Conservation (phyloP, 2,113 vertebrate species). For the Mustelus asterias region DNA sequence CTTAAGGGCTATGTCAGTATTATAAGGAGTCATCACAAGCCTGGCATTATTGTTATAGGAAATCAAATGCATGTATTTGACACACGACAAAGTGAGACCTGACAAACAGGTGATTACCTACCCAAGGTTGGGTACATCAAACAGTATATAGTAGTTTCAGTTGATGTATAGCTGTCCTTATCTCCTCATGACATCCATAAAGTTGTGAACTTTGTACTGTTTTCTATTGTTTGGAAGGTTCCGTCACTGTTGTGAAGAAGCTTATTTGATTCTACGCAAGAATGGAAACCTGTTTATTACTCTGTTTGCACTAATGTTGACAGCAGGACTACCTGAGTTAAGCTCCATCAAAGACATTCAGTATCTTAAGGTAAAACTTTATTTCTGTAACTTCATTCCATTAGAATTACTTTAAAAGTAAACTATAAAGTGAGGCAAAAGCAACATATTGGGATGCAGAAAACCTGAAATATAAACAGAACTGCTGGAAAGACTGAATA, state of each 20-base stretch:
- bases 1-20: not conserved
- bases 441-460: not conserved
- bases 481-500: not conserved
- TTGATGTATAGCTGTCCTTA: not conserved
- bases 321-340: constrained; percentile 91
- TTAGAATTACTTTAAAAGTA: not conserved
- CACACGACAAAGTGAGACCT: not conserved
- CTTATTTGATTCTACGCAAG: constrained; percentile 82
- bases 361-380: constrained; percentile 84
- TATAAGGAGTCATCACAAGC: not conserved
- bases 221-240: constrained; percentile 61
- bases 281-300: constrained; percentile 97
- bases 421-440: not conserved
- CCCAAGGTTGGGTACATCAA: not conserved
- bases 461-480: no score
- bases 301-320: constrained; percentile 95
- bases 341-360: constrained; percentile 97
- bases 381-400: not conserved
- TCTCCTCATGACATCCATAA: not conserved
- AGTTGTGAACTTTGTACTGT: not conserved
- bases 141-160: not conserved
- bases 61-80: not conserved
- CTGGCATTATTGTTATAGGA: not conserved
- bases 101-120: not conserved
- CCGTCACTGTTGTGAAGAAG: constrained; percentile 90